Evolutionary conservation across 2,797 vertebrate species (phyloP).

Genomic region (Poeciliopsis turneri): DNA sequence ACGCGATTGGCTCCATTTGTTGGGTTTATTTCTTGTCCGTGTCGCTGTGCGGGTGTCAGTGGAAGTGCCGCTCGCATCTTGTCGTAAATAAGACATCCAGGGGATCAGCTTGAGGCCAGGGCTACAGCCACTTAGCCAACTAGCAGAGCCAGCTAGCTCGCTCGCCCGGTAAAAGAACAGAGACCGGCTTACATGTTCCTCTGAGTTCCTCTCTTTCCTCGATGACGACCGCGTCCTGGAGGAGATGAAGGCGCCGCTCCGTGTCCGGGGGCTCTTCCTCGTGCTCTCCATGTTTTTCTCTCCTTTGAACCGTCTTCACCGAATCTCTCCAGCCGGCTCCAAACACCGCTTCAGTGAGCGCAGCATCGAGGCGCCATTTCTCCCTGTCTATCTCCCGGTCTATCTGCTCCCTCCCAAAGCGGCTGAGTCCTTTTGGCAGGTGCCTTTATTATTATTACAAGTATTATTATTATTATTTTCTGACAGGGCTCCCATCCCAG

Average conservation of each 20-base stretch:
- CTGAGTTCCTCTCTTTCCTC: conserved; percentile 76
- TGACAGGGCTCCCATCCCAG: conserved; percentile 22
- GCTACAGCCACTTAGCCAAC: conserved; percentile 63
- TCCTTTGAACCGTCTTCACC: conserved; percentile 57
- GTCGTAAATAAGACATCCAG: conserved; percentile 30
- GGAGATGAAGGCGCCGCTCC: conserved; percentile 80
- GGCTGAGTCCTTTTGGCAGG: conserved; percentile 47
- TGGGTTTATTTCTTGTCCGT: neutral
- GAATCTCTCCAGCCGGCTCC: conserved; percentile 74
- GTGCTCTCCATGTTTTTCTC: conserved; percentile 91
- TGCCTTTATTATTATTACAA: conserved; percentile 14
- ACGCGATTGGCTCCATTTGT: neutral
- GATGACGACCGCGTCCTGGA: conserved; percentile 84
- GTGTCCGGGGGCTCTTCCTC: conserved; percentile 85
- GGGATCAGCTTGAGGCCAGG: conserved; percentile 67
- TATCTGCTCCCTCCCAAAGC: conserved; percentile 37
- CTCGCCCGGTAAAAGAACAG: conserved; percentile 65
- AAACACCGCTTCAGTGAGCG: conserved; percentile 79
- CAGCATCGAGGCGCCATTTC: conserved; percentile 85
- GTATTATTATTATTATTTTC: neutral
- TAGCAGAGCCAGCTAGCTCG: conserved; percentile 69
- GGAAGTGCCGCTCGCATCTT: neutral
- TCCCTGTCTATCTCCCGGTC: conserved; percentile 64
- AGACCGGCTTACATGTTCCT: conserved; percentile 83
- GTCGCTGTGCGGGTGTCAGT: conserved; percentile 58